A percentile compares a stretch with the other conserved stretches of the same genome.
Conservation (phyloP, 2,113 vertebrate genomes). For the human region DNA sequence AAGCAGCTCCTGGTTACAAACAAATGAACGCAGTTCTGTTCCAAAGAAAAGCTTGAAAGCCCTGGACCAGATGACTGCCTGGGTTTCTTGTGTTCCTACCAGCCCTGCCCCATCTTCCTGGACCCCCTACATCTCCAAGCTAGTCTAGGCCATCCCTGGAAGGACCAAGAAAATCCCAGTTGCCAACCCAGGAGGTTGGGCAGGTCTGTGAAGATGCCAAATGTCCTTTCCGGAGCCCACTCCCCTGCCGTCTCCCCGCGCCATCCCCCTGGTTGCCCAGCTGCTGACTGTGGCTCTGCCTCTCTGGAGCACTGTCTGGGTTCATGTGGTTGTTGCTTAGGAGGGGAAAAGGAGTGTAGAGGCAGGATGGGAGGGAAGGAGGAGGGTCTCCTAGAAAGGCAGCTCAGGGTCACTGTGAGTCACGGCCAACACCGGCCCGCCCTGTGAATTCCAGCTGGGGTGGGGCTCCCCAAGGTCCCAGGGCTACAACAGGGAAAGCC, state of each 20-base stretch:
- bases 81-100: neutral
- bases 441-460: neutral
- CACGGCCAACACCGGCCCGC: neutral
- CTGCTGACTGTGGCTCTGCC: neutral
- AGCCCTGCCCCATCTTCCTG: neutral
- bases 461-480: neutral
- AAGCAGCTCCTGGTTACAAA: neutral
- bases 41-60: neutral
- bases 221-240: neutral
- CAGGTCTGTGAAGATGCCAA: neutral
- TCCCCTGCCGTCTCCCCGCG: rapidly evolving
- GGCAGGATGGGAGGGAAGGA: neutral
- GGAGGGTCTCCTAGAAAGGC: neutral
- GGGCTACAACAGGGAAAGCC: neutral
- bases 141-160: neutral
- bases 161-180: neutral
- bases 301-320: neutral
- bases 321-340: neutral
- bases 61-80: neutral
- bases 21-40: neutral
- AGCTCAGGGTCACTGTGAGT: neutral
- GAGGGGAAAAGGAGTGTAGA: neutral
- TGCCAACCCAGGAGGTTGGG: neutral
- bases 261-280: neutral
- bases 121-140: neutral